Evolutionary conservation across 2,888 invertebrate genomes (phyloP).

Genomic region (Rugalucina vietnamica): DNA sequence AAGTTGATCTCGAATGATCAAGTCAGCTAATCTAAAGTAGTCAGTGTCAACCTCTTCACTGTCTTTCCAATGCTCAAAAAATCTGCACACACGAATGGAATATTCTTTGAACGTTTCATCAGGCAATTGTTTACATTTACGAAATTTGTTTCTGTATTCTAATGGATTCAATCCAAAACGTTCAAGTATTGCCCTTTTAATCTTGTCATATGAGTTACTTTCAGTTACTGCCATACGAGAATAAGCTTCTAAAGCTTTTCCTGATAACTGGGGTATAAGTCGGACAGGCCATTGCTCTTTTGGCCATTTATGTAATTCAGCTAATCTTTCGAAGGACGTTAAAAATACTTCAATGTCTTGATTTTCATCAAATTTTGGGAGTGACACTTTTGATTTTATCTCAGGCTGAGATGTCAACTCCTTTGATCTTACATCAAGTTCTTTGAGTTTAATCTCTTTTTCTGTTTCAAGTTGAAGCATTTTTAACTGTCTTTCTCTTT

Average conservation of each 20-base stretch:
- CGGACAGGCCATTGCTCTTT: neutral
- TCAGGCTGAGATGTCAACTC: too few relatives aligned
- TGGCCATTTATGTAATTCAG: neutral
- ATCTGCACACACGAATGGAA: neutral
- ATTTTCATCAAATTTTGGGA: neutral
- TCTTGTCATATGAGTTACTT: neutral
- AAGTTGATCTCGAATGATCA: neutral
- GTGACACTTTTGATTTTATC: neutral
- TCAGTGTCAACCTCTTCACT: neutral
- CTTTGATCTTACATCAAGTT: too few relatives aligned
- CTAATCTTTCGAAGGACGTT: neutral
- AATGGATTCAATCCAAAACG: neutral
- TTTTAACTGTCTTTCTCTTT: too few relatives aligned
- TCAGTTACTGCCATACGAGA: neutral
- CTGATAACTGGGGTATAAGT: neutral
- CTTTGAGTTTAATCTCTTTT: too few relatives aligned
- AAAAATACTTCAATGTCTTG: conserved; percentile 7
- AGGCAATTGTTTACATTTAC: neutral
- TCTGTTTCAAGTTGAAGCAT: too few relatives aligned
- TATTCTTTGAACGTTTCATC: neutral
- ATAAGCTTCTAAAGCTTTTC: neutral
- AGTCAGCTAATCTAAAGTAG: neutral
- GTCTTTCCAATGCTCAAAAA: neutral
- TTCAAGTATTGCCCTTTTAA: neutral
- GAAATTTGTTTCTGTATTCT: neutral